These are phyloP conservation scores for Drosophila santomea DNA, from an alignment of 1,140 invertebrate genomes.

Conservation along the genomic window DNA sequence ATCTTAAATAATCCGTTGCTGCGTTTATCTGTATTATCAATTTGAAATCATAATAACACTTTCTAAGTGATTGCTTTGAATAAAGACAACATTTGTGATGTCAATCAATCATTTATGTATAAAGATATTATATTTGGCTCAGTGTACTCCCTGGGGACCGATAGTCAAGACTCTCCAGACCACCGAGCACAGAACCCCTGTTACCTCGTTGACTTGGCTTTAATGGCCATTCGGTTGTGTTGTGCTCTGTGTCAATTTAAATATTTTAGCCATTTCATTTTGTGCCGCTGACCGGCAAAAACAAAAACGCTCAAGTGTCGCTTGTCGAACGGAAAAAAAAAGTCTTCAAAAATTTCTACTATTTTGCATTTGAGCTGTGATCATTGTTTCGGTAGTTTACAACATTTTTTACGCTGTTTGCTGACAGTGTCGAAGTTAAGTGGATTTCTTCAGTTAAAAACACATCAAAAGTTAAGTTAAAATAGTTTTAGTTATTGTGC, in stretches of 20 bases:
- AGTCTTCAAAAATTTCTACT: constrained; percentile 64
- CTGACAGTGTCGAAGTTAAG: background rate
- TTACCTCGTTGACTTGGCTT: constrained; percentile 71
- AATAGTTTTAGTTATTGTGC: background rate
- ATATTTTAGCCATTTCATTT: constrained; percentile 78
- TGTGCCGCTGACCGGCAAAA: constrained; percentile 42
- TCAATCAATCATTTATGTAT: background rate
- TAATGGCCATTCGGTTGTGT: constrained; percentile 68
- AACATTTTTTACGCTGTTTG: constrained; percentile 23
- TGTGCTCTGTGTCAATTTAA: constrained; percentile 73
- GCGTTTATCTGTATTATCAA: too few species aligned
- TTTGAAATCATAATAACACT: too few species aligned
- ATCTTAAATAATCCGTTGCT: too few species aligned
- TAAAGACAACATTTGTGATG: too few species aligned
- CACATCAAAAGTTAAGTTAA: background rate
- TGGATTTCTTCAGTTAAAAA: background rate
- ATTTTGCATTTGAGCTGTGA: constrained; percentile 53
- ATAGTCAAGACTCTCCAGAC: constrained; percentile 20
- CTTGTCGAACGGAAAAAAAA: constrained; percentile 42
- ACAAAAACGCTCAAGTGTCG: constrained; percentile 42
- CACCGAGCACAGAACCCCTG: constrained; percentile 37
- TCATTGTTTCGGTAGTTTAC: constrained; percentile 29
- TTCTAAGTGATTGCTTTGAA: too few species aligned
- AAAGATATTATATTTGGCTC: background rate
- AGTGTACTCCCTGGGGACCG: constrained; percentile 10